phyloP scores from a whole-genome alignment of 2,113 vertebrate species.

The Spea bombifrons region DNA sequence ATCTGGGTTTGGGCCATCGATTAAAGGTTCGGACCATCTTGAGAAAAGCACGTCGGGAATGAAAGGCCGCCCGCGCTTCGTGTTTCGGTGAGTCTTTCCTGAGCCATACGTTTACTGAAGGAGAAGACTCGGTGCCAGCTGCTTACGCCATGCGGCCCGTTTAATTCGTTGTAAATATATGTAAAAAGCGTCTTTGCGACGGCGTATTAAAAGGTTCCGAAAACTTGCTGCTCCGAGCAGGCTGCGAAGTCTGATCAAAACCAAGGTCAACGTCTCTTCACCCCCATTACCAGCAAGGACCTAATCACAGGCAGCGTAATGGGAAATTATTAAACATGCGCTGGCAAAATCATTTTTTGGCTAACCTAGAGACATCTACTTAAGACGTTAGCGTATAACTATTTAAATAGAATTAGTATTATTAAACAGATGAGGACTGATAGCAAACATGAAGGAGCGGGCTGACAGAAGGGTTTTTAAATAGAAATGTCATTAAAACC shows the following conservation, averaged over 20 bases:
- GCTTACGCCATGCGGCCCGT: no score
- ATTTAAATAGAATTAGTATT: conserved; percentile 34
- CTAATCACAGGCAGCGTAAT: conserved; percentile 36
- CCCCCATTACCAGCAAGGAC: conserved; percentile 39
- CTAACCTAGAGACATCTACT: conserved; percentile 28
- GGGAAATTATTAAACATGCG: conserved; percentile 38
- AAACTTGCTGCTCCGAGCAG: neutral
- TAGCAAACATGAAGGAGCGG: conserved; percentile 21
- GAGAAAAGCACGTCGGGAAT: no score
- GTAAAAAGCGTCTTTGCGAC: neutral
- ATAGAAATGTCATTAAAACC: conserved; percentile 10
- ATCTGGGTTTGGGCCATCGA: no score
- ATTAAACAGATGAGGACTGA: conserved; percentile 22
- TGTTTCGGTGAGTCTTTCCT: no score
- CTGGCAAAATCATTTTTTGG: conserved; percentile 17
- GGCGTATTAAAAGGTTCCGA: neutral
- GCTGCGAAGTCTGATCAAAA: conserved; percentile 16
- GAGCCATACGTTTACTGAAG: no score
- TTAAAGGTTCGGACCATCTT: no score
- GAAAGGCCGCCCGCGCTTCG: no score
- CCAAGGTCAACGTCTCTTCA: conserved; percentile 21
- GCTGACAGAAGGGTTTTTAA: conserved; percentile 17
- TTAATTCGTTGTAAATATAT: no score
- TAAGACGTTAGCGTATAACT: conserved; percentile 8
- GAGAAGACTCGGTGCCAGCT: no score